Evolutionary conservation across 2,888 invertebrate genomes (phyloP), one percentile per base, ranked within the genome.

Genomic region (Theretra japonica): DNA sequence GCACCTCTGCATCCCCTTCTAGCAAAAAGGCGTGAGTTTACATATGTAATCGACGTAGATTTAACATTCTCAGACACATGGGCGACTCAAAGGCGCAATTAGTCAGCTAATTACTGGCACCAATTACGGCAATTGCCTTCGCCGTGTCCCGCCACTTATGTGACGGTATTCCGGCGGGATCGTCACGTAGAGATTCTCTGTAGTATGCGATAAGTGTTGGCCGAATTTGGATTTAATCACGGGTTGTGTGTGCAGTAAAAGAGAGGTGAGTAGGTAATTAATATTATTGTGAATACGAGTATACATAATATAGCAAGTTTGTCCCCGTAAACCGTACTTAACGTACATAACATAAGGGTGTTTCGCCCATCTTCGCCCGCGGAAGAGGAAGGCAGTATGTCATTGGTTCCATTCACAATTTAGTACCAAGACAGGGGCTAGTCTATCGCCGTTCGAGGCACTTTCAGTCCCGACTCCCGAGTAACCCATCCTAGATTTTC

Each of bases 81-180:
- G 59, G 41, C 23, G 41, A 15, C 17, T 65, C 23, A 65, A 41
- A 41, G 48, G 23, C 23, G 6, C 65, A 65, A 65, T 65, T 65
- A 65, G 17, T 0, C 15, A 21, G 15, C 65, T 65, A 65, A 65
- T 65, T 48, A 65, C 48, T 23, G 25, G 23, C 65, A 25, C 23
- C 65, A 65, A 65, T 65, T 65, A 65, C 23, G 48, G 48, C 65
- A 65, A 65, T 65, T 62, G 41, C 33, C 21, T 62, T 48, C 15
- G 48, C 23, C 41, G 21, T 48, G 33, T 62, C 21, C 33, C 65
- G 6, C 17, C 41, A 33, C 62, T 48, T 41, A 41, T 8, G 62
- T 17, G 21, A 41, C 23, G 65, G 41, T 23, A 48, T 48, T 65
- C 48, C 21, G 65, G 2, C 48, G 65, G 65, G 41, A 48, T 65